These are phyloP conservation scores for Agrochola circellaris DNA, from an alignment of 2,888 invertebrate species.

Conservation along the genomic window DNA sequence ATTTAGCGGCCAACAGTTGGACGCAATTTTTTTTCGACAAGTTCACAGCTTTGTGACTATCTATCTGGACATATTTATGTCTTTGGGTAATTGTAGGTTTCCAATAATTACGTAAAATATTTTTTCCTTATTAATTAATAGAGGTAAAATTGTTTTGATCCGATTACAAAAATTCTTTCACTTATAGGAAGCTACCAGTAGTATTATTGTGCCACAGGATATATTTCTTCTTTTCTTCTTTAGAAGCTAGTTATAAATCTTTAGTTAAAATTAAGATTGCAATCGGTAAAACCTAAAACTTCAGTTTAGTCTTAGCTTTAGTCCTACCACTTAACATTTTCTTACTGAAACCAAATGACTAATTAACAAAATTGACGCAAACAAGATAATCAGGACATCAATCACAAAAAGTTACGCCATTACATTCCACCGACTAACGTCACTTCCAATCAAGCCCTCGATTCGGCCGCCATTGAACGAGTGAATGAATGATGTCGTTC, in stretches of 20 bases:
- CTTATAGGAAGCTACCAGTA: background rate
- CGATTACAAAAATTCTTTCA: too few relatives aligned
- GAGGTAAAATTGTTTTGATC: too few relatives aligned
- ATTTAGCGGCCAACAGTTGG: too few relatives aligned
- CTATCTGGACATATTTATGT: too few relatives aligned
- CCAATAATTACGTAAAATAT: too few relatives aligned
- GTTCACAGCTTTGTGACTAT: too few relatives aligned
- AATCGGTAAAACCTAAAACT: background rate
- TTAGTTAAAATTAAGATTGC: background rate
- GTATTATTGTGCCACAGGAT: too few relatives aligned
- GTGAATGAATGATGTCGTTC: conserved; percentile 58
- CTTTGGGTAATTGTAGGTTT: background rate
- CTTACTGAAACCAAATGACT: background rate
- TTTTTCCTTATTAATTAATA: too few relatives aligned
- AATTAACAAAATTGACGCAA: conserved; percentile 21
- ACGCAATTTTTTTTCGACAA: too few relatives aligned
- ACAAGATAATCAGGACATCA: conserved; percentile 31
- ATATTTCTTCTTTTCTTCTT: background rate
- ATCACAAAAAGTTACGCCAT: conserved; percentile 27
- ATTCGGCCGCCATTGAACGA: conserved; percentile 39
- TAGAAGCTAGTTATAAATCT: too few relatives aligned
- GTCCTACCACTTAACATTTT: background rate
- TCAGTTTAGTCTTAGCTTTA: background rate
- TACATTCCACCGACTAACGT: conserved; percentile 12
- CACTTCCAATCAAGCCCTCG: conserved; percentile 53